These are phyloP conservation scores for Pseudochirops corinnae DNA, from an alignment of 2,797 vertebrate species.

Conservation along the genomic window DNA sequence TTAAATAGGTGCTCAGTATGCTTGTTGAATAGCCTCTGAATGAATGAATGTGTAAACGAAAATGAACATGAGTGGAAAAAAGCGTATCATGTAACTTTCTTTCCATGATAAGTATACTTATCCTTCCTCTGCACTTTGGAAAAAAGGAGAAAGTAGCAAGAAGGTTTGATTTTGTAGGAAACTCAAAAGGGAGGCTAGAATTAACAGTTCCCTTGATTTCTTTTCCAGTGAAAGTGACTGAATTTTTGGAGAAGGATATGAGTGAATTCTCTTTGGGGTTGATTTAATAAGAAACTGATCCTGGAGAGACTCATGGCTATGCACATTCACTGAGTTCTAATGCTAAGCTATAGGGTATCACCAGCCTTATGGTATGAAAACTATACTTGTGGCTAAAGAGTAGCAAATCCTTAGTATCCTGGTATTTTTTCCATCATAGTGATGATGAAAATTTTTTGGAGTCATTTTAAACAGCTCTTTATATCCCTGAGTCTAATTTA, in stretches of 20 bases:
- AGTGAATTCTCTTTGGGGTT: slow-evolving; percentile 62
- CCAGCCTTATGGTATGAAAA: slow-evolving; percentile 51
- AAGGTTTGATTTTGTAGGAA: slow-evolving; percentile 57
- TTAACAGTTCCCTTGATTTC: slow-evolving; percentile 64
- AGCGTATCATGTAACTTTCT: slow-evolving; percentile 27
- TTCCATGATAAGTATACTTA: slow-evolving; percentile 35
- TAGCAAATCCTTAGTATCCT: slow-evolving; percentile 51
- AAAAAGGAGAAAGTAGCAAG: slow-evolving; percentile 57
- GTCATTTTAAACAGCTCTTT: slow-evolving; percentile 49
- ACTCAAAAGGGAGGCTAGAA: slow-evolving; percentile 40
- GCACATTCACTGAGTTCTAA: slow-evolving; percentile 57
- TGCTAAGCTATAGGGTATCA: slow-evolving; percentile 37
- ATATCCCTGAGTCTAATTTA: slow-evolving; percentile 25
- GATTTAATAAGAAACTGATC: slow-evolving; percentile 77
- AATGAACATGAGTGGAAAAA: slow-evolving; percentile 3
- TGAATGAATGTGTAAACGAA: slow-evolving; percentile 11
- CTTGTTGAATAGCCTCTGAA: neutral
- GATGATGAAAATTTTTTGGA: slow-evolving; percentile 9
- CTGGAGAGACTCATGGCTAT: slow-evolving; percentile 58
- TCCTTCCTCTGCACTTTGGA: slow-evolving; percentile 49
- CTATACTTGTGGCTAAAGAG: slow-evolving; percentile 58
- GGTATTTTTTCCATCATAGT: slow-evolving; percentile 10
- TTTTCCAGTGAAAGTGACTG: slow-evolving; percentile 69
- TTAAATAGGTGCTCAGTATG: slow-evolving; percentile 28
- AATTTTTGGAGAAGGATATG: slow-evolving; percentile 62